phyloP scores from a whole-genome alignment of 2,113 vertebrate species.

The Cariama cristata region DNA sequence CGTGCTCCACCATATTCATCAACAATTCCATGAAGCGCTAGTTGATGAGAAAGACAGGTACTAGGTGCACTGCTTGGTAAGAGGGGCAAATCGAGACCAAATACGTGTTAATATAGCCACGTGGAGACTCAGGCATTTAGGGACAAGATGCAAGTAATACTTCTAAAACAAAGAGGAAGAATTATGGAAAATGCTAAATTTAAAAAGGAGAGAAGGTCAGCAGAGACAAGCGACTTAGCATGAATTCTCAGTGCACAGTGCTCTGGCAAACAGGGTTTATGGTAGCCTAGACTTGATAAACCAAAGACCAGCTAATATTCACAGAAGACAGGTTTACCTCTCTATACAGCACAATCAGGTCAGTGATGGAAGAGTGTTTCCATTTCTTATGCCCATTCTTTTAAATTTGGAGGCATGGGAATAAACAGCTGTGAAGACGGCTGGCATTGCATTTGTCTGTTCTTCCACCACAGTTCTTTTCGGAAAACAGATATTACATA shows the following conservation, averaged over 20 bases:
- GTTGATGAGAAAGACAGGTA: not conserved
- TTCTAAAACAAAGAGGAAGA: not conserved
- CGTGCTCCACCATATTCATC: not conserved
- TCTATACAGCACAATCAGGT: fast-evolving
- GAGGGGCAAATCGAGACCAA: not conserved
- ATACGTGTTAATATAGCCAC: not conserved
- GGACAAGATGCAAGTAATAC: not conserved
- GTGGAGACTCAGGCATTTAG: not conserved
- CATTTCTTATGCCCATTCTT: not conserved
- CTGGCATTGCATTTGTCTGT: not conserved
- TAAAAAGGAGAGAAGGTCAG: not conserved
- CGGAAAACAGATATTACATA: not conserved
- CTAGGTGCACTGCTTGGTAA: not conserved
- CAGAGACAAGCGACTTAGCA: not conserved
- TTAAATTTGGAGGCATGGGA: not conserved
- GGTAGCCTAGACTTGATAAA: not conserved
- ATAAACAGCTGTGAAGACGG: not conserved
- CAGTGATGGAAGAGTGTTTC: not conserved
- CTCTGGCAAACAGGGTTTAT: not conserved
- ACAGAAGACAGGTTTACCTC: not conserved
- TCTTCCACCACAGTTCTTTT: not conserved
- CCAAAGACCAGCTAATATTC: not conserved
- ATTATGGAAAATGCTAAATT: not conserved
- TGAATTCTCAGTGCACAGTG: not conserved
- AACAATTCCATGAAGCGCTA: not conserved